These are phyloP conservation scores for Smittia aterrima DNA, from an alignment of 2,888 invertebrate genomes.

Conservation along the genomic window DNA sequence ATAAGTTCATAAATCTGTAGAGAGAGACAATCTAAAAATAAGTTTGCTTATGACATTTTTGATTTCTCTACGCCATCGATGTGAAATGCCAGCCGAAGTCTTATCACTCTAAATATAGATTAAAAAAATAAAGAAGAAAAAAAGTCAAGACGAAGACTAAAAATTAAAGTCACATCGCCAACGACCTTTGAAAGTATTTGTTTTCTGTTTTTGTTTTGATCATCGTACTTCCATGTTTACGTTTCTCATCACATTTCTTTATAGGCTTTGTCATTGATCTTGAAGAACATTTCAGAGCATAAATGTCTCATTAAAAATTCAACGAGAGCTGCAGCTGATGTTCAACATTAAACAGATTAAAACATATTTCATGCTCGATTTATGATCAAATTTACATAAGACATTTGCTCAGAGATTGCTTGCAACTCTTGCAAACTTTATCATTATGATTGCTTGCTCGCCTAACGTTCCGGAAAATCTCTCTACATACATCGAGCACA, in stretches of 20 bases:
- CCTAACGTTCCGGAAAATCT: neutral
- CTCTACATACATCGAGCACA: neutral
- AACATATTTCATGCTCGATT: neutral
- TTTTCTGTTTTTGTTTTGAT: conserved; percentile 1
- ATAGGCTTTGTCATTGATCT: neutral
- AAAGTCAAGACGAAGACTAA: neutral
- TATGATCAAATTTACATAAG: neutral
- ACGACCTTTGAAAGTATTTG: conserved; percentile 18
- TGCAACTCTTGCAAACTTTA: neutral
- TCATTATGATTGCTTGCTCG: conserved; percentile 10
- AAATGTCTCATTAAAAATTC: neutral
- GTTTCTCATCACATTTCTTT: neutral
- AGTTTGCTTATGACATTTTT: too few species aligned
- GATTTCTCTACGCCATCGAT: too few species aligned
- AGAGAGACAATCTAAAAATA: too few species aligned
- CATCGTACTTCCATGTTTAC: conserved; percentile 5
- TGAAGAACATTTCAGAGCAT: neutral
- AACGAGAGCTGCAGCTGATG: neutral
- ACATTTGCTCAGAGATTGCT: neutral
- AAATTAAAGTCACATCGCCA: neutral
- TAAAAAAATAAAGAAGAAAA: neutral
- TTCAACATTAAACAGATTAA: neutral
- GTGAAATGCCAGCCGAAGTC: neutral
- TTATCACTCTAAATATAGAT: neutral
- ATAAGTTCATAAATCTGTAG: too few species aligned